Percentiles rank a stretch among this genome's conserved stretches.
phyloP scores from a whole-genome alignment of 1,140 invertebrate species.

The Panagrolaimus sp. region DNA sequence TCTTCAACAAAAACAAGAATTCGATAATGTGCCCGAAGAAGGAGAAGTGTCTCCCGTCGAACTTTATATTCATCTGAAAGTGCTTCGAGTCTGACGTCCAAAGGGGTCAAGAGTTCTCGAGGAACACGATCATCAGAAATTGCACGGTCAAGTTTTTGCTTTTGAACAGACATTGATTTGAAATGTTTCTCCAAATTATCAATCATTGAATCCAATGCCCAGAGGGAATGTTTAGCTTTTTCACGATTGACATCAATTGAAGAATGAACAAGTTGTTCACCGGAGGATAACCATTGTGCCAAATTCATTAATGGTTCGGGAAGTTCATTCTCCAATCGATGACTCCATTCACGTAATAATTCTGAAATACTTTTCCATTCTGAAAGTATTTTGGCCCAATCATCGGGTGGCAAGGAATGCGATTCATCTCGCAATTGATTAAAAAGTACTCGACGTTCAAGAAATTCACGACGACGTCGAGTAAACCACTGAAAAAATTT shows the following conservation, averaged over 20 bases:
- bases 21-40: constrained; percentile 35
- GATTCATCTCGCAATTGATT: constrained; percentile 14
- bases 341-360: constrained; percentile 24
- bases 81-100: constrained; percentile 25
- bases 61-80: constrained; percentile 25
- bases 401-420: constrained; percentile 10
- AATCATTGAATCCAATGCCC: constrained; percentile 16
- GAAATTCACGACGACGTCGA: constrained; percentile 32
- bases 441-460: constrained; percentile 22
- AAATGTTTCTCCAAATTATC: constrained; percentile 31
- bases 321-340: constrained; percentile 22
- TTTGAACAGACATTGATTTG: constrained; percentile 31
- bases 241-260: constrained; percentile 12
- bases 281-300: constrained; percentile 32
- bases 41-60: constrained; percentile 30
- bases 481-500: constrained; percentile 31
- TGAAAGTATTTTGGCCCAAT: constrained; percentile 15
- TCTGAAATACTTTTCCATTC: constrained; percentile 7
- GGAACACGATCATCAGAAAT: constrained; percentile 16
- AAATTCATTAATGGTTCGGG: constrained; percentile 27
- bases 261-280: constrained; percentile 25
- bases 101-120: constrained; percentile 20
- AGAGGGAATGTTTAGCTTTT: constrained; percentile 18
- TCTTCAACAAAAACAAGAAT: constrained; percentile 35
- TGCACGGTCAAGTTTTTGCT: constrained; percentile 23